Percentiles rank a stretch among this genome's conserved stretches.
phyloP scores from a whole-genome alignment of 2,113 vertebrate species.

The Mesocricetus auratus region DNA sequence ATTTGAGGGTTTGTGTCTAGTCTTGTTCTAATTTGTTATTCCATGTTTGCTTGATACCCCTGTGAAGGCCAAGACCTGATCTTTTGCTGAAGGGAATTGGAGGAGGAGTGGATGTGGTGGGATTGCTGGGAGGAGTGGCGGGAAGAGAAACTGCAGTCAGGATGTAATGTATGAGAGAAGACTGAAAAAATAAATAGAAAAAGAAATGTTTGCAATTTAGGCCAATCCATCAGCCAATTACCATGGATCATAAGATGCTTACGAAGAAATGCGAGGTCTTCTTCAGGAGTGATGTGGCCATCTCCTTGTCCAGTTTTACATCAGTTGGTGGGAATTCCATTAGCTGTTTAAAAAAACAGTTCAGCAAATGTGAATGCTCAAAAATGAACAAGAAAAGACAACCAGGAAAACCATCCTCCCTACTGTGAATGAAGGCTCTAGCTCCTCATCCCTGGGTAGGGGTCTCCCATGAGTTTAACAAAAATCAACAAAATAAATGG shows the following conservation, averaged over 20 bases:
- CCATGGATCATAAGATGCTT: background rate
- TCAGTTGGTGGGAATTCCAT: constrained; percentile 51
- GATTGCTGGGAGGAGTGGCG: background rate
- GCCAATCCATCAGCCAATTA: background rate
- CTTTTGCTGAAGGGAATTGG: background rate
- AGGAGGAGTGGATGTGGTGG: background rate
- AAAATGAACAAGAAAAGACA: background rate
- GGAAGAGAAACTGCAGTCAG: background rate
- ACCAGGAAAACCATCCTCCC: background rate
- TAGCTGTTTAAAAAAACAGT: constrained; percentile 16
- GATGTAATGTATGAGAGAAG: background rate
- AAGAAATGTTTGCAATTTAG: background rate
- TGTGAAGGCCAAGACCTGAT: background rate
- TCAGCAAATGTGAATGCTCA: background rate
- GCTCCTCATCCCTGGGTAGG: accelerated
- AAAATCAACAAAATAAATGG: background rate
- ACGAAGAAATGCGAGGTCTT: background rate
- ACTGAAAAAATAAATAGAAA: background rate
- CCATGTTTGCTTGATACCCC: background rate
- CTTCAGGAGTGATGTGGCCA: background rate
- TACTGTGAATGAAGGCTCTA: background rate
- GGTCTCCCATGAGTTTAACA: background rate
- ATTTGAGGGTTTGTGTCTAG: background rate
- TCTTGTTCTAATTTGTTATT: background rate
- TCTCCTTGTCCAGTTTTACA: constrained; percentile 57